Base-by-base conservation (phyloP, 2,797 vertebrate genomes). In the Lepilemur septentrionalis region DNA sequence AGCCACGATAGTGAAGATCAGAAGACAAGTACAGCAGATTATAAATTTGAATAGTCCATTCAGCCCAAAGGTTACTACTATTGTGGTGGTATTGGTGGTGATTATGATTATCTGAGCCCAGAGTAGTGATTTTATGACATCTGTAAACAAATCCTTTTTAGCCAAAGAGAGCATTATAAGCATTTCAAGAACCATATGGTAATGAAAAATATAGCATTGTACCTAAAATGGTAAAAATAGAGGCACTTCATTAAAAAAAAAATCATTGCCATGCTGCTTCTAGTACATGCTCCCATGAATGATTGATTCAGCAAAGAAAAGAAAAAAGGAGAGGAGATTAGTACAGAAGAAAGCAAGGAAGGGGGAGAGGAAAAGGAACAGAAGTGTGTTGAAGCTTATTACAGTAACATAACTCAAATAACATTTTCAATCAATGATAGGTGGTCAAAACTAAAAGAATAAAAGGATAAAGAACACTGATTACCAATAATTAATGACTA, bases 61-160 rank as follows among this genome's bases (percentile, higher is more conserved):
- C 76, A 84, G 61, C 55, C 5, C 57, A 50, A 87, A 84, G 10
- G 14, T 88, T 85, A 32, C 22, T 30, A 6, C 69, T 63, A 57
- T 57, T 46, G 46, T 20, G 50, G 43, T 80, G 63, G 18, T 48
- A 18, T 12, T 72, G 5, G 15, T 90, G 41, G 52, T 70, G 69
- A 95, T 67, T 72, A 78, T 52, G 46, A 87, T 80, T 46, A 79
- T 75, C 15, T 55, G 67, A 96, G 48, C 25, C 38, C 59, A 61
- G 25, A 93, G 22, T 17, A 13, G 63, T 30, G n/a, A 46, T 61
- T 91, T 82, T 93, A 85, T 46, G 20, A 50, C 7, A 90, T 86
- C 55, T 78, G 41, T 92, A 82, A 95, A 90, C n/a, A 93, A 91
- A 89, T 43, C 28, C 25, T 69, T 96, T 81, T 89, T 67, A 79